Evolutionary conservation across 2,797 vertebrate genomes (phyloP).

Genomic region (Arrhamphus sclerolepis): DNA sequence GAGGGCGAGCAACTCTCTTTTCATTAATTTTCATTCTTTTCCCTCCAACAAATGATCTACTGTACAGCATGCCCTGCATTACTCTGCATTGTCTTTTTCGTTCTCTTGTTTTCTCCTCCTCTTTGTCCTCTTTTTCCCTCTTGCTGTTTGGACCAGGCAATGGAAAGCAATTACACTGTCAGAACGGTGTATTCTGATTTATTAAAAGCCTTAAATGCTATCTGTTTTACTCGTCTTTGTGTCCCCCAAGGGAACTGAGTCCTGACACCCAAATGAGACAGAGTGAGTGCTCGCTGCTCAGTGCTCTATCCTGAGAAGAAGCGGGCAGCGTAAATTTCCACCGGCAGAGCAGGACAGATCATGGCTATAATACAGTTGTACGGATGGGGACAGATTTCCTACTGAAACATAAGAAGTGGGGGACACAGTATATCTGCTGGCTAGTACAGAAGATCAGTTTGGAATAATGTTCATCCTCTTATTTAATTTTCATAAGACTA

Average conservation of each 20-base stretch:
- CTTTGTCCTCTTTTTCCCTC: constrained; percentile 59
- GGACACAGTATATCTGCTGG: constrained; percentile 28
- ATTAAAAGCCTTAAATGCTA: constrained; percentile 91
- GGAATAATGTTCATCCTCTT: constrained; percentile 44
- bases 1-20: constrained; percentile 93
- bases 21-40: constrained; percentile 94
- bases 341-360: constrained; percentile 60
- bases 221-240: constrained; percentile 83
- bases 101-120: constrained; percentile 52
- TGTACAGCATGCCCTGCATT: constrained; percentile 87
- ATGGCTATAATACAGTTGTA: constrained; percentile 43
- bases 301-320: constrained; percentile 65
- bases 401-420: constrained; percentile 31
- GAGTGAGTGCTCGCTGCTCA: constrained; percentile 67
- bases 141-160: constrained; percentile 81
- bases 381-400: constrained; percentile 58
- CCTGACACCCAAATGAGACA: constrained; percentile 79
- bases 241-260: constrained; percentile 72
- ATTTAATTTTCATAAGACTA: constrained; percentile 51
- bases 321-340: constrained; percentile 72
- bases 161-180: constrained; percentile 95
- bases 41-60: constrained; percentile 90
- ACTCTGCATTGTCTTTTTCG: constrained; percentile 56
- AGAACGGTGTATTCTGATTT: constrained; percentile 96
- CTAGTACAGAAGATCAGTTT: constrained; percentile 43